These are phyloP conservation scores for Coptodon bakossiorum DNA, from an alignment of 2,113 vertebrate species.

Conservation along the genomic window DNA sequence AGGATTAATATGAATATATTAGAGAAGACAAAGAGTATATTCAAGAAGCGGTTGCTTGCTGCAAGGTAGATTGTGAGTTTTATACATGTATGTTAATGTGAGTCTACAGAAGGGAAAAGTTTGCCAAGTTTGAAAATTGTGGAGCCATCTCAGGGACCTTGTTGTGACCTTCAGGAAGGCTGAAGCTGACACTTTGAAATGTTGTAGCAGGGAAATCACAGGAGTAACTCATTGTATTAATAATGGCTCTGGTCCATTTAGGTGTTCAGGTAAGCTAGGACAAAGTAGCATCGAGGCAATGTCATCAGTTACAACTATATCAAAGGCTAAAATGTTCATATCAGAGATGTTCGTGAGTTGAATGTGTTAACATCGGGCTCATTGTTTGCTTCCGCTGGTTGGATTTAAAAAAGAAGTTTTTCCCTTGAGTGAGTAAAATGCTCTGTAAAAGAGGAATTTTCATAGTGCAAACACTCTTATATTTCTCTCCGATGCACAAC, in stretches of 20 bases:
- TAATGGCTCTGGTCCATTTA: not conserved
- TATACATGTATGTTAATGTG: not conserved
- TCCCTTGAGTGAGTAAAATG: not conserved
- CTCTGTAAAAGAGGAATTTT: not conserved
- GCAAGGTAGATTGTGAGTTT: not conserved
- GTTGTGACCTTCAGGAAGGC: not conserved
- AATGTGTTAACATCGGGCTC: not conserved
- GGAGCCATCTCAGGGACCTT: not conserved
- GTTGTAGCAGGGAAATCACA: not conserved
- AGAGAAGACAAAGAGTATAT: not conserved
- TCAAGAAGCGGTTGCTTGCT: rapidly evolving
- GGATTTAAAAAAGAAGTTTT: not conserved
- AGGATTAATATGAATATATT: not conserved
- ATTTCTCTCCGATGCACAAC: not conserved
- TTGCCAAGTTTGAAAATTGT: not conserved
- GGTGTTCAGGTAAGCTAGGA: not conserved
- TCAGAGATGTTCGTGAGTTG: not conserved
- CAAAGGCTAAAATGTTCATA: not conserved
- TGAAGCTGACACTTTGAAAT: not conserved
- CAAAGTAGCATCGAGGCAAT: not conserved
- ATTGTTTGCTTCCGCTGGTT: not conserved
- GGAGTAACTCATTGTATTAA: not conserved
- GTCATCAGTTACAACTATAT: not conserved
- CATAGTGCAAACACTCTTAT: not conserved
- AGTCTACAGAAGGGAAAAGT: not conserved